Conservation (phyloP, 2,888 invertebrate genomes). For the Stenolophus ochropezus region DNA sequence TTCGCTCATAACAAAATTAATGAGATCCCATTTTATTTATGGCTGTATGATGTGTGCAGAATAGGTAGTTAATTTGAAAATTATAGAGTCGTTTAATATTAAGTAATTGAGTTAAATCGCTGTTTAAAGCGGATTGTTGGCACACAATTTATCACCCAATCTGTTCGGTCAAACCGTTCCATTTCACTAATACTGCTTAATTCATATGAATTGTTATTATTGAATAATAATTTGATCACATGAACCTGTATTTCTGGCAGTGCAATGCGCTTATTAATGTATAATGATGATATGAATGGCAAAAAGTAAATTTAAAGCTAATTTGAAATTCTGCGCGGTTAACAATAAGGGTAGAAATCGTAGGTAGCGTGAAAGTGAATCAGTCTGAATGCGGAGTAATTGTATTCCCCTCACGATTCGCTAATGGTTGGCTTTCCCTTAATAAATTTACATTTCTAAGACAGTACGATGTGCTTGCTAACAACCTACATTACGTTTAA, state of each 20-base stretch:
- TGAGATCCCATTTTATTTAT: too few relatives aligned
- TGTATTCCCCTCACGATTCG: slow-evolving; percentile 33
- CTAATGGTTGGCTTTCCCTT: slow-evolving; percentile 22
- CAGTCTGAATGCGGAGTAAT: neutral
- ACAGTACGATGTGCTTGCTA: slow-evolving; percentile 14
- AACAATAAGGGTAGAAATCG: slow-evolving; percentile 18
- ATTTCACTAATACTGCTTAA: neutral
- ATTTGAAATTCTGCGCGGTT: slow-evolving; percentile 6
- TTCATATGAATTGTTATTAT: neutral
- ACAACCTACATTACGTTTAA: slow-evolving; percentile 8
- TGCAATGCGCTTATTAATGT: neutral
- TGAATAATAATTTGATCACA: neutral
- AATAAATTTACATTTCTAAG: slow-evolving; percentile 36
- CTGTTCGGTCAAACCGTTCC: neutral
- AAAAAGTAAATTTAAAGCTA: slow-evolving; percentile 10
- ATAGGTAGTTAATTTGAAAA: too few relatives aligned
- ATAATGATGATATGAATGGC: neutral
- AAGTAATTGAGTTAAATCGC: neutral
- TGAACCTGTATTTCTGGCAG: too few relatives aligned
- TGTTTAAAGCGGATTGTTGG: neutral
- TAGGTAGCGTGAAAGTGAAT: slow-evolving; percentile 20
- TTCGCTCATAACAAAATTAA: too few relatives aligned
- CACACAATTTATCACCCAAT: neutral
- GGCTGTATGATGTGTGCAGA: too few relatives aligned
- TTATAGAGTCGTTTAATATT: too few relatives aligned